Percentiles rank a stretch among this genome's conserved stretches.
Conservation (phyloP, 2,797 vertebrate species). For the Sus cebifrons region DNA sequence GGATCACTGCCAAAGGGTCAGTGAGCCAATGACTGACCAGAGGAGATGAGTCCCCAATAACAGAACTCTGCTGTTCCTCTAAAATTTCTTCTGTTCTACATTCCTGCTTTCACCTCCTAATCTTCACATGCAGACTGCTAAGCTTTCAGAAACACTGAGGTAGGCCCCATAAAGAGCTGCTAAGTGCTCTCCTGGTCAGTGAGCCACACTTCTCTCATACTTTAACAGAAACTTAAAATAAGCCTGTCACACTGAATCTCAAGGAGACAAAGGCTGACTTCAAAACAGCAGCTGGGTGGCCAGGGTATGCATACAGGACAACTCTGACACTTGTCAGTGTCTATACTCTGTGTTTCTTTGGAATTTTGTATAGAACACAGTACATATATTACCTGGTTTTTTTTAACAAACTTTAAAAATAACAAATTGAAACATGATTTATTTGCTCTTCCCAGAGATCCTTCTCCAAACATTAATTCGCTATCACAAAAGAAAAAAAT, state of each 20-base stretch:
- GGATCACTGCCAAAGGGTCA: neutral
- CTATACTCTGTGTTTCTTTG: conserved; percentile 15
- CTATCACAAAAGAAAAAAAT: conserved; percentile 11
- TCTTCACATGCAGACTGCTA: neutral
- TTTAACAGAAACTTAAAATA: neutral
- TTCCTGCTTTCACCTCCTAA: conserved; percentile 1
- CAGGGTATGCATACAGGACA: neutral
- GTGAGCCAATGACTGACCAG: neutral
- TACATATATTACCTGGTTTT: neutral
- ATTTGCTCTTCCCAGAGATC: conserved; percentile 13
- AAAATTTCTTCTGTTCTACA: neutral
- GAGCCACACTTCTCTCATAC: neutral
- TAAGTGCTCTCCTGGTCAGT: neutral
- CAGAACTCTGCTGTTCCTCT: neutral
- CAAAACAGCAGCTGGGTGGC: neutral
- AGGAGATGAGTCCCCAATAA: neutral
- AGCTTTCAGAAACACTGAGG: conserved; percentile 18
- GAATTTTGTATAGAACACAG: neutral
- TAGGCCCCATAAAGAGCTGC: neutral
- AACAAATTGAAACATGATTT: conserved; percentile 29
- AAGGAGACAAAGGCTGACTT: neutral
- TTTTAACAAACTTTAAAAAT: conserved; percentile 67
- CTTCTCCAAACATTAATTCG: conserved; percentile 47
- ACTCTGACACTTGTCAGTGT: neutral
- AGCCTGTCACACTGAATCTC: neutral